Evolutionary conservation across 1,140 invertebrate species (phyloP).

Genomic region (Magallana gigas): DNA sequence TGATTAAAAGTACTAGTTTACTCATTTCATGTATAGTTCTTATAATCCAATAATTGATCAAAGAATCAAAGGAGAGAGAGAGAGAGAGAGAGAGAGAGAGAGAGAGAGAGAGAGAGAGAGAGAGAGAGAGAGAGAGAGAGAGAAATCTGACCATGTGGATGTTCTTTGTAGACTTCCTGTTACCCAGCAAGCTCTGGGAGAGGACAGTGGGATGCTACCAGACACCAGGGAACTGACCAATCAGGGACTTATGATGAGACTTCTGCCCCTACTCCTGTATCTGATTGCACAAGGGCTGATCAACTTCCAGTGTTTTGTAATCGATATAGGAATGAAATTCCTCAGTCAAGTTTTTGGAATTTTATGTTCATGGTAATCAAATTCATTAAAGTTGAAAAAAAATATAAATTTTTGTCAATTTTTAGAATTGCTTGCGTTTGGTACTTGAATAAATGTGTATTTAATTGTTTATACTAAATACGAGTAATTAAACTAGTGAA

Average conservation of each 20-base stretch:
- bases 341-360: slow-evolving; percentile 32
- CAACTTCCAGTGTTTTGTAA: slow-evolving; percentile 47
- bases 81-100: too few relatives aligned
- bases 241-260: slow-evolving; percentile 31
- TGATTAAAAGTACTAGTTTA: too few relatives aligned
- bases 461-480: too few relatives aligned
- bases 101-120: too few relatives aligned
- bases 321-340: slow-evolving; percentile 28
- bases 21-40: too few relatives aligned
- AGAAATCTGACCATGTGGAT: too few relatives aligned
- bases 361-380: slow-evolving; percentile 42
- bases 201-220: not conserved
- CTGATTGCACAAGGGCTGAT: slow-evolving; percentile 42
- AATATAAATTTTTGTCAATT: not conserved
- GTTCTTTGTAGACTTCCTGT: not conserved
- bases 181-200: not conserved
- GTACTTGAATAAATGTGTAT: not conserved
- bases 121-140: too few relatives aligned
- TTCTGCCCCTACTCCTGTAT: slow-evolving; percentile 44
- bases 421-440: not conserved
- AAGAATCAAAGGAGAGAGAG: too few relatives aligned
- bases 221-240: slow-evolving; percentile 43
- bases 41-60: too few relatives aligned
- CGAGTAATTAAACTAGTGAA: too few relatives aligned
- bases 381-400: not conserved